Conservation (phyloP, 2,888 invertebrate species). For the Latrodectus hesperus region DNA sequence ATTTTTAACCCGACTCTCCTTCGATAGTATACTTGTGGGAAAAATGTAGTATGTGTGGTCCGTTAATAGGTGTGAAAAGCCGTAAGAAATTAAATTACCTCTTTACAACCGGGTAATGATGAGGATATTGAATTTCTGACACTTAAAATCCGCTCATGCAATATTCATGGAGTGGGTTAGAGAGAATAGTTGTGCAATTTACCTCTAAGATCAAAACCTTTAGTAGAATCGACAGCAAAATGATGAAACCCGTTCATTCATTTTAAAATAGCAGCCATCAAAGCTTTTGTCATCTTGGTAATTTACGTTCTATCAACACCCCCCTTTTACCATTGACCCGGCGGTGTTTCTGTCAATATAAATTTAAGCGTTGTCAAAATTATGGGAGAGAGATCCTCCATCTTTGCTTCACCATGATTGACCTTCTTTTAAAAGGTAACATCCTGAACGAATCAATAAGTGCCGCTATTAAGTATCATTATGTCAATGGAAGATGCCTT, state of each 20-base stretch:
- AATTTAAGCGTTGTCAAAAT: constrained; percentile 5
- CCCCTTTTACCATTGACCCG: too few species aligned
- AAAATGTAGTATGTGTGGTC: not conserved
- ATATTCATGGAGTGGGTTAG: constrained; percentile 28
- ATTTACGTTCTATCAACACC: too few species aligned
- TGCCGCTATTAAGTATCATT: constrained; percentile 57
- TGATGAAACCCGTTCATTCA: constrained; percentile 23
- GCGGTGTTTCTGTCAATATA: constrained; percentile 29
- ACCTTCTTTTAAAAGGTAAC: too few species aligned
- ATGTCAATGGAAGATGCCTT: constrained; percentile 46
- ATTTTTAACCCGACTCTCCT: too few species aligned
- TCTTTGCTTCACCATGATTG: too few species aligned
- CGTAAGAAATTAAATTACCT: constrained; percentile 42
- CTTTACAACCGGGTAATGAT: constrained; percentile 27
- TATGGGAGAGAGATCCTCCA: too few species aligned
- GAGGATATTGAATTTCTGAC: constrained; percentile 19
- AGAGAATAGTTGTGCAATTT: constrained; percentile 4
- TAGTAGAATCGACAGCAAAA: constrained; percentile 8
- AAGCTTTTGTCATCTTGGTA: not conserved
- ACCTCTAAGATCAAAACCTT: constrained; percentile 27
- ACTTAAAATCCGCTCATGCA: constrained; percentile 33
- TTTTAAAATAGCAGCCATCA: not conserved
- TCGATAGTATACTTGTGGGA: too few species aligned
- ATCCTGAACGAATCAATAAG: constrained; percentile 42
- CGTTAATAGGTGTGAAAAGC: constrained; percentile 38